Base-by-base conservation (phyloP, 2,888 invertebrate species). In the Drosophila recens region DNA sequence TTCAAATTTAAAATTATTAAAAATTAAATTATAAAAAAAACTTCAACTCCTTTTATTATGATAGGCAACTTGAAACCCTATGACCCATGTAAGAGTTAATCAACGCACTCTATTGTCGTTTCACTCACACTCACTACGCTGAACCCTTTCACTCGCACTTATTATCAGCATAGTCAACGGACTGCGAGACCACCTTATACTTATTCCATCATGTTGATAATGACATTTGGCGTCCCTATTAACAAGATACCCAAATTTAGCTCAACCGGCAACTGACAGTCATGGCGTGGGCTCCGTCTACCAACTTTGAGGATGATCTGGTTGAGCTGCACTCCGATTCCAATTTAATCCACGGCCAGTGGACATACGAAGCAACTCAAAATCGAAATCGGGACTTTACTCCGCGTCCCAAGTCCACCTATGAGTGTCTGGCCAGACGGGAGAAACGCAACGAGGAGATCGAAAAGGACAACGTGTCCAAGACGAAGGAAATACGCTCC, bases 221-320 rank as follows among this genome's bases (percentile, higher is more conserved):
- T 53, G 4, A n/a, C 15, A 43, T 45, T 70, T 30, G 20, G 17
- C 23, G 15, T 11, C n/a, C 15, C 45, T 46, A 53, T 11, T 78
- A 63, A 74, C 48, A n/a, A 34, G 23, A 46, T 48, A 75, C 58
- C 42, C 15, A 53, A 15, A 64, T 70, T 46, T 59, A 59, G 38
- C 15, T 23, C 45, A 9, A 48, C 20, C 10, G 10, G 17, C 17
- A 20, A 48, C 10, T n/a, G 23, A 9, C 11, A 17, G 57, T 49
- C 42, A 91, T 91, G 91, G 75, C 88, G 38, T 91, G 91, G 91
- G 77, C 69, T 8, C 91, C 91, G 5, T 72, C 67, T 4, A 83
- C 71, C 0, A 80, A 81, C 20, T 92, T 92, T 53, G 92, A 92
- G 61, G 87, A 92, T 15, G 92, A 92, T 63, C 82, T 91, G 53